Evolutionary conservation across 2,113 vertebrate species (phyloP).

Genomic region (Lota lota): DNA sequence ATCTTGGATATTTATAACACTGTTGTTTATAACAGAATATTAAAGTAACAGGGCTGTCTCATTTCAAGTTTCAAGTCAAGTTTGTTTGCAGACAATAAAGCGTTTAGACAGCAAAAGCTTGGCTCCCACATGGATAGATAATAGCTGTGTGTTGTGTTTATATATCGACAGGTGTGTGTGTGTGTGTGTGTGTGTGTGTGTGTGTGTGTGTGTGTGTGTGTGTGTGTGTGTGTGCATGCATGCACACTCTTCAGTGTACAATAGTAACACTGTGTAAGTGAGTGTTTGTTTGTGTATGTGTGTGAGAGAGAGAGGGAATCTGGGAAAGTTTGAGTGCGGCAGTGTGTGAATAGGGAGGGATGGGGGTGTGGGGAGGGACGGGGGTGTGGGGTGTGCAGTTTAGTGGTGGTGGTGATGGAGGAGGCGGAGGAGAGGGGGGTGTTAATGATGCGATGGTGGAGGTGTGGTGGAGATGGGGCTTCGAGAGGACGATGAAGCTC

Average conservation of each 20-base stretch:
- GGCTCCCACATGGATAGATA: conserved; percentile 6
- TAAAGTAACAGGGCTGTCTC: neutral
- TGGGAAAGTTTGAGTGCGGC: conserved; percentile 54
- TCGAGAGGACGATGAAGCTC: neutral
- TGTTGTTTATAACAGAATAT: conserved; percentile 2
- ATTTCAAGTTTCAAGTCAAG: neutral
- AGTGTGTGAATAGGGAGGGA: conserved; percentile 21
- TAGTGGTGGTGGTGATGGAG: neutral
- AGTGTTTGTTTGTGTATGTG: conserved; percentile 46
- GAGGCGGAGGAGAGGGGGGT: neutral
- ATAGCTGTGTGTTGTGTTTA: conserved; percentile 42
- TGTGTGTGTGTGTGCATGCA: conserved; percentile 45
- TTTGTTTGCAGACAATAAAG: conserved; percentile 17
- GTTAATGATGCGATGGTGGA: too few relatives aligned
- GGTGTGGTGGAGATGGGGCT: neutral
- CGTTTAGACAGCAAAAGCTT: conserved; percentile 21
- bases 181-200: conserved; percentile 41
- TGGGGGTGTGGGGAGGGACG: conserved; percentile 49
- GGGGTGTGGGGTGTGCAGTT: conserved; percentile 2
- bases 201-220: conserved; percentile 52
- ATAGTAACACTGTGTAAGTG: conserved; percentile 47
- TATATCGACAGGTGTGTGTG: conserved; percentile 49
- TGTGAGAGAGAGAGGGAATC: conserved; percentile 41
- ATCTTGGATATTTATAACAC: too few relatives aligned
- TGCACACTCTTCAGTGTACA: conserved; percentile 15